phyloP scores from a whole-genome alignment of 2,113 vertebrate genomes.

The Cyanoderma ruficeps region DNA sequence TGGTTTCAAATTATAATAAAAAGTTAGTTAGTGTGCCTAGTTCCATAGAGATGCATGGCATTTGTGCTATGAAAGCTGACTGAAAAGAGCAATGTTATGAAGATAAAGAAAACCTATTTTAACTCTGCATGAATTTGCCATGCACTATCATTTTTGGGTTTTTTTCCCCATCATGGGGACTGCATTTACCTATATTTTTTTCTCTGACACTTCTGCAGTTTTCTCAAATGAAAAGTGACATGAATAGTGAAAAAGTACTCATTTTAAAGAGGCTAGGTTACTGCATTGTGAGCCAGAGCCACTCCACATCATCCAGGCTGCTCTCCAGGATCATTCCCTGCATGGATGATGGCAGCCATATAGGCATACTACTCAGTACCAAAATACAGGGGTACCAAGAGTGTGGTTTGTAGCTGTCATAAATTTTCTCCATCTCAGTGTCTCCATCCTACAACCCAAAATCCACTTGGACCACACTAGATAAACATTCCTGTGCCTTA shows the following conservation, averaged over 20 bases:
- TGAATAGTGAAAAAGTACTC: background rate
- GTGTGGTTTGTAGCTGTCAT: background rate
- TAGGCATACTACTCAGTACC: accelerated
- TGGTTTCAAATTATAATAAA: background rate
- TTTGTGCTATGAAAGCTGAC: background rate
- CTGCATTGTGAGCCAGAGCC: background rate
- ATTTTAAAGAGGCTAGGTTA: background rate
- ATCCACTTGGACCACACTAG: background rate
- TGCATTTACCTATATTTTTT: background rate
- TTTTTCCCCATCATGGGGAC: background rate
- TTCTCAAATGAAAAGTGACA: background rate
- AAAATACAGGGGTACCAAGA: background rate
- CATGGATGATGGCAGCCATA: accelerated
- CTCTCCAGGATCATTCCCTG: background rate
- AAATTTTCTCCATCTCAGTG: background rate
- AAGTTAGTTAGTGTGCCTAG: background rate
- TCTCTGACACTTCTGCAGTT: background rate
- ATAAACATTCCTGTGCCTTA: background rate
- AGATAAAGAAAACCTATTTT: background rate
- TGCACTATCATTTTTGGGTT: background rate
- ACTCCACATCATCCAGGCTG: background rate
- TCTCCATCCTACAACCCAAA: background rate
- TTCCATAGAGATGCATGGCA: background rate
- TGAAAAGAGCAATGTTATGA: background rate
- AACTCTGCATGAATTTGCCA: background rate